A percentile compares a stretch with the other conserved stretches of the same genome.
phyloP scores from a whole-genome alignment of 2,113 vertebrate species.

The Osmerus eperlanus region DNA sequence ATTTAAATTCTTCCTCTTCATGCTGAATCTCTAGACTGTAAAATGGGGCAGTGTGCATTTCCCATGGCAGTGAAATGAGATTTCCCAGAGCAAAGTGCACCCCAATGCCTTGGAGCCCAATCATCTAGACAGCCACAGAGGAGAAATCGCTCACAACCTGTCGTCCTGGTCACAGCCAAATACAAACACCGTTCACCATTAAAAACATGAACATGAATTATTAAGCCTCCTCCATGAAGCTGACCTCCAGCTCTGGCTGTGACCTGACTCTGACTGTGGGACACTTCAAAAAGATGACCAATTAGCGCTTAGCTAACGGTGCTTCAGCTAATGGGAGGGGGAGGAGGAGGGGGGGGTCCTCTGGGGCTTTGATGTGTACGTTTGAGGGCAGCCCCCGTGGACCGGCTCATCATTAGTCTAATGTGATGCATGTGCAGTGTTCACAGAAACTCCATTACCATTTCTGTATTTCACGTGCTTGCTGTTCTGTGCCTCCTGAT shows the following conservation, averaged over 20 bases:
- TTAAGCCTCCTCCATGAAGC: conserved; percentile 35
- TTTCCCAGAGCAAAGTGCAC: too few relatives aligned
- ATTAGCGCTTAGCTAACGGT: conserved; percentile 18
- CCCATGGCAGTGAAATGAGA: too few relatives aligned
- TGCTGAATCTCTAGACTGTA: too few relatives aligned
- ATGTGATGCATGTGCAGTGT: neutral
- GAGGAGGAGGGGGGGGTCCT: neutral
- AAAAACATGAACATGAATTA: conserved; percentile 56
- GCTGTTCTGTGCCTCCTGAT: neutral
- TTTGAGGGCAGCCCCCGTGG: neutral
- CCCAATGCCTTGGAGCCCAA: conserved; percentile 6
- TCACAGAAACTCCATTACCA: neutral
- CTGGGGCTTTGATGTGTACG: conserved; percentile 6
- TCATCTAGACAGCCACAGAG: conserved; percentile 1
- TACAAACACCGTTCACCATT: conserved; percentile 6
- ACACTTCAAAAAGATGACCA: conserved; percentile 23
- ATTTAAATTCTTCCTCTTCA: too few relatives aligned
- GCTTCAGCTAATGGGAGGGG: conserved; percentile 2
- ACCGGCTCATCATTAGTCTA: neutral
- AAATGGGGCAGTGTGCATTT: too few relatives aligned
- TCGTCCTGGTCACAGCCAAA: conserved; percentile 28
- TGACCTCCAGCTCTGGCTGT: conserved; percentile 33
- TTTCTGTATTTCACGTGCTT: neutral
- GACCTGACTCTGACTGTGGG: conserved; percentile 33
- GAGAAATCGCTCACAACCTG: conserved; percentile 34